Percentiles rank a stretch among this genome's conserved stretches.
phyloP scores from a whole-genome alignment of 2,888 invertebrate species.

The Digitonthophagus gazella region DNA sequence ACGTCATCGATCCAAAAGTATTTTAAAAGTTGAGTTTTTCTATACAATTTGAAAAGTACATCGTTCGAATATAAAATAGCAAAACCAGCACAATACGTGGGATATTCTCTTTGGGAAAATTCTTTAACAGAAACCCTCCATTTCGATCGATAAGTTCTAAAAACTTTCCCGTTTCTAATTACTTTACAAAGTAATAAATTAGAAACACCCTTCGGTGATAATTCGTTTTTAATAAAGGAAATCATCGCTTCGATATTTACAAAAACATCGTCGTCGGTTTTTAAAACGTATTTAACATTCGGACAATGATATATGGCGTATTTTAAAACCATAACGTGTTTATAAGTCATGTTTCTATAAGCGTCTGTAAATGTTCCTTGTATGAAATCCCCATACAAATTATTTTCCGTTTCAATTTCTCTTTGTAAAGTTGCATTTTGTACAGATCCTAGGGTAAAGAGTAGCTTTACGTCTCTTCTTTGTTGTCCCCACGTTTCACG shows the following conservation, averaged over 20 bases:
- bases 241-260: conserved; percentile 66
- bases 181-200: conserved; percentile 66
- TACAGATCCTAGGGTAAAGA: conserved; percentile 67
- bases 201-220: conserved; percentile 61
- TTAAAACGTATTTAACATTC: conserved; percentile 63
- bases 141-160: conserved; percentile 67
- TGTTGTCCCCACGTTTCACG: conserved; percentile 72
- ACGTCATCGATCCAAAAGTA: conserved; percentile 78
- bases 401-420: conserved; percentile 56
- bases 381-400: conserved; percentile 64
- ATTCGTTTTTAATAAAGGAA: conserved; percentile 56
- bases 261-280: conserved; percentile 77
- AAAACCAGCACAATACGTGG: conserved; percentile 74
- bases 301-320: conserved; percentile 73
- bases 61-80: conserved; percentile 61
- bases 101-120: conserved; percentile 64
- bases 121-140: conserved; percentile 73
- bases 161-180: conserved; percentile 53
- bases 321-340: conserved; percentile 79
- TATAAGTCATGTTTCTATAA: conserved; percentile 80
- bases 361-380: conserved; percentile 76
- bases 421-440: conserved; percentile 43
- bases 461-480: conserved; percentile 56
- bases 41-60: conserved; percentile 55
- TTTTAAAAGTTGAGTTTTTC: conserved; percentile 56